A percentile compares a stretch with the other conserved stretches of the same genome.
Evolutionary conservation across 1,140 invertebrate genomes (phyloP).

Genomic region (Phocides pigmalion): DNA sequence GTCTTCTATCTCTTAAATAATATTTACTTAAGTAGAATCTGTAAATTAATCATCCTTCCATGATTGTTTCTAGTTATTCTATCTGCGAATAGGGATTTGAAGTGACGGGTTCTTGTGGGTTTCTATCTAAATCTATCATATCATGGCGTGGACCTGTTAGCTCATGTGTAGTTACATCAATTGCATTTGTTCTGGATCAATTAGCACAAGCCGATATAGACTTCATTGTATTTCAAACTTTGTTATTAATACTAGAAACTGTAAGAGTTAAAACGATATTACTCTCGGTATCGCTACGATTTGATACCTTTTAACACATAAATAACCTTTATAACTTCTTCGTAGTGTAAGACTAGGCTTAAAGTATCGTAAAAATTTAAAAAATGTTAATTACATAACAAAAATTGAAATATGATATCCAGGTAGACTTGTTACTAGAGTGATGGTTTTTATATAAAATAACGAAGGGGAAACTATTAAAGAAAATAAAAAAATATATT

Average conservation of each 20-base stretch:
- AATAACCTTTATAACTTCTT: slow-evolving; percentile 73
- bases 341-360: slow-evolving; percentile 76
- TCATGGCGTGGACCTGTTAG: slow-evolving; percentile 36
- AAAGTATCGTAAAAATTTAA: slow-evolving; percentile 71
- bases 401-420: slow-evolving; percentile 78
- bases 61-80: slow-evolving; percentile 57
- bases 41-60: slow-evolving; percentile 77
- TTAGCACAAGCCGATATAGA: slow-evolving; percentile 70
- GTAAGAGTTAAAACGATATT: slow-evolving; percentile 60
- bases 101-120: slow-evolving; percentile 14
- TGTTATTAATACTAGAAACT: slow-evolving; percentile 57
- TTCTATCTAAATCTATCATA: slow-evolving; percentile 37
- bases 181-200: slow-evolving; percentile 77
- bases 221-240: slow-evolving; percentile 60
- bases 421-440: slow-evolving; percentile 82
- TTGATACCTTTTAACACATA: slow-evolving; percentile 53
- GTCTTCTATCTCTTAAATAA: slow-evolving; percentile 71
- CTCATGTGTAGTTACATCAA: slow-evolving; percentile 64
- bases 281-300: slow-evolving; percentile 41
- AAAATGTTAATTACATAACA: slow-evolving; percentile 76
- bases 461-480: slow-evolving; percentile 64
- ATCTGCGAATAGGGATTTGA: slow-evolving; percentile 43
- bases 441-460: slow-evolving; percentile 81
- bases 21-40: slow-evolving; percentile 68
- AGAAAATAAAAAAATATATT: slow-evolving; percentile 53